Percentiles rank a stretch among this genome's conserved stretches.
These are phyloP conservation scores for Drosophila obscura DNA, from an alignment of 1,140 invertebrate genomes.

Conservation along the genomic window DNA sequence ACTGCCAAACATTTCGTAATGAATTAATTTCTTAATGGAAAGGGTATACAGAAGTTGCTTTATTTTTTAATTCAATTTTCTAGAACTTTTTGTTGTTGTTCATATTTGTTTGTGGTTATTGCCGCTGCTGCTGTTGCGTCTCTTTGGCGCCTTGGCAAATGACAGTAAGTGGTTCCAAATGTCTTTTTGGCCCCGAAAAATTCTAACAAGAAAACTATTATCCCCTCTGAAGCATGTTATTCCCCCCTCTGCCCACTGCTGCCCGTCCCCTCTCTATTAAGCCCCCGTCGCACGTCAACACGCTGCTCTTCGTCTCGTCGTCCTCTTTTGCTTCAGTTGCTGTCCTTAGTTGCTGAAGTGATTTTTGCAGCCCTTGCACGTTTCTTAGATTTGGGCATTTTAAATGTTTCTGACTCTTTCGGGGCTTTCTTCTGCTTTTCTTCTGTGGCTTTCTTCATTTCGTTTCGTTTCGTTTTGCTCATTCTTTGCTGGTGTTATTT, in stretches of 20 bases:
- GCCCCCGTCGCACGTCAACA: background rate
- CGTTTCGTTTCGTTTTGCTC: background rate
- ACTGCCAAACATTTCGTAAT: too few relatives aligned
- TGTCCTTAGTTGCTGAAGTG: constrained; percentile 35
- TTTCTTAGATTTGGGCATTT: constrained; percentile 2
- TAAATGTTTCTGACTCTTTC: too few relatives aligned
- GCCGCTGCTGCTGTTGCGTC: constrained; percentile 29
- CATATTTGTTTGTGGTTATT: constrained; percentile 8
- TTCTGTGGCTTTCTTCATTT: background rate
- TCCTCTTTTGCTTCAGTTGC: too few relatives aligned
- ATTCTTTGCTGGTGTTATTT: constrained; percentile 7
- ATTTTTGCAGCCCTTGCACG: constrained; percentile 36
- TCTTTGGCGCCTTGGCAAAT: constrained; percentile 48
- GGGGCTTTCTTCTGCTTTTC: background rate
- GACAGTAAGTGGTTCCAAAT: constrained; percentile 55
- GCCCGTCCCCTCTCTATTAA: background rate
- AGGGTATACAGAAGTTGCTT: too few relatives aligned
- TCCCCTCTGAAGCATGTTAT: background rate
- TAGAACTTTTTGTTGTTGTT: too few relatives aligned
- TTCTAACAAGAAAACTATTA: constrained; percentile 45
- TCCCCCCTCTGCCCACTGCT: too few relatives aligned
- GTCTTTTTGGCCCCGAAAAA: constrained; percentile 42
- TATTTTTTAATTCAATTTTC: background rate
- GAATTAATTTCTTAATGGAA: too few relatives aligned
- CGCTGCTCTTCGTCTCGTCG: background rate